Conservation (phyloP, 2,113 vertebrate genomes). For the Macrotus californicus region DNA sequence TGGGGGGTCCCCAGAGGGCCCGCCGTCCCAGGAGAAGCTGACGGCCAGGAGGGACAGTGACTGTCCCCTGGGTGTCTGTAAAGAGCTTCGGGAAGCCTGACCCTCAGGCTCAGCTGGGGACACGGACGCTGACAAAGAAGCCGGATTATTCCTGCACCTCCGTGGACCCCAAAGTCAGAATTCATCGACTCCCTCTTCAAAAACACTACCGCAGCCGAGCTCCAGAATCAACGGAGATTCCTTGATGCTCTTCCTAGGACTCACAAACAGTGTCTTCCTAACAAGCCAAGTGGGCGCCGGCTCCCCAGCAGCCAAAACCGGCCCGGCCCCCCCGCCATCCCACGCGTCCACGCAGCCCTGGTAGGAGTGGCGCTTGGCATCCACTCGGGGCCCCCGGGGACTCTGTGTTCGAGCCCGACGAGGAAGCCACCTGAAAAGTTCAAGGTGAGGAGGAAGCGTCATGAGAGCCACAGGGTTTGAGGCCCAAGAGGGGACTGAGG, state of each 20-base stretch:
- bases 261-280: not conserved
- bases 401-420: not conserved
- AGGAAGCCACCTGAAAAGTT: not conserved
- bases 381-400: no score
- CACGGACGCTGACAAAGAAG: not conserved
- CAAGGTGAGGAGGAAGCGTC: not conserved
- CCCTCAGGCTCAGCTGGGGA: not conserved
- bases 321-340: no score
- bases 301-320: no score
- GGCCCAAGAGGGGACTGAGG: not conserved
- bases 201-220: no score
- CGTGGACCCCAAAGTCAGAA: not conserved
- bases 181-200: not conserved
- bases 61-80: not conserved
- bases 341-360: fast-evolving
- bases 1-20: not conserved
- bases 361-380: not conserved
- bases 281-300: no score
- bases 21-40: not conserved
- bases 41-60: not conserved
- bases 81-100: not conserved
- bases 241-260: not conserved
- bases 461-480: not conserved
- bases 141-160: not conserved
- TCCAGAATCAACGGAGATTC: no score